Evolutionary conservation across 2,888 invertebrate genomes (phyloP).

Genomic region (Argyresthia albistria): DNA sequence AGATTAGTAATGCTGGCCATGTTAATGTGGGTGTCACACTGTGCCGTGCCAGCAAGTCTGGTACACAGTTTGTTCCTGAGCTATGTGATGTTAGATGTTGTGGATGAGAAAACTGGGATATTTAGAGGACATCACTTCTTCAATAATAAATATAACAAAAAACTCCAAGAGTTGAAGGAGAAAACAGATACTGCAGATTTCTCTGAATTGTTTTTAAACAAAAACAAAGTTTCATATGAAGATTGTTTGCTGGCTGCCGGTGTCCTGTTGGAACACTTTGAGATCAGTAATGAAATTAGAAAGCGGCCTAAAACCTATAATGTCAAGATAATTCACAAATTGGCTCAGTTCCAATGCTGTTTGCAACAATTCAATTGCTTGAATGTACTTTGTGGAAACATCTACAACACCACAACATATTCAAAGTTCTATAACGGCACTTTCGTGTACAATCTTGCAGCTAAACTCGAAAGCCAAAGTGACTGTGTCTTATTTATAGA

Average conservation of each 20-base stretch:
- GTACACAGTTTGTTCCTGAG: slow-evolving; percentile 73
- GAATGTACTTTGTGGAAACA: slow-evolving; percentile 75
- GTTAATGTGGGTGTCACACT: slow-evolving; percentile 72
- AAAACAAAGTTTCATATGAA: slow-evolving; percentile 62
- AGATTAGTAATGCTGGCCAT: slow-evolving; percentile 71
- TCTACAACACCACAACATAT: slow-evolving; percentile 69
- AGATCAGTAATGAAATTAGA: slow-evolving; percentile 66
- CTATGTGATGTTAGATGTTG: slow-evolving; percentile 67
- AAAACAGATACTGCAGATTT: slow-evolving; percentile 14
- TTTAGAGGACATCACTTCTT: slow-evolving; percentile 61
- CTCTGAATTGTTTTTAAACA: slow-evolving; percentile 45
- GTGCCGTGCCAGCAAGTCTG: slow-evolving; percentile 50
- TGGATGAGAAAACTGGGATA: slow-evolving; percentile 72
- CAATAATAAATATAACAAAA: slow-evolving; percentile 49
- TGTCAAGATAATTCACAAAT: slow-evolving; percentile 70
- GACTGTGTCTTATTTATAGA: slow-evolving; percentile 69
- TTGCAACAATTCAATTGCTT: slow-evolving; percentile 72
- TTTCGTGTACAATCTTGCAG: slow-evolving; percentile 81
- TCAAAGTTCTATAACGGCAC: slow-evolving; percentile 82
- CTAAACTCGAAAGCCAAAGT: slow-evolving; percentile 70
- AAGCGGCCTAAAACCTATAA: slow-evolving; percentile 71
- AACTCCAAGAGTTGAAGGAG: slow-evolving; percentile 36
- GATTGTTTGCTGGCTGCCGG: slow-evolving; percentile 74
- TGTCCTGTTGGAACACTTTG: slow-evolving; percentile 71
- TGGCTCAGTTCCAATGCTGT: slow-evolving; percentile 78